These are phyloP conservation scores for Urocynchramus pylzowi DNA, from an alignment of 2,113 vertebrate species.

Conservation along the genomic window DNA sequence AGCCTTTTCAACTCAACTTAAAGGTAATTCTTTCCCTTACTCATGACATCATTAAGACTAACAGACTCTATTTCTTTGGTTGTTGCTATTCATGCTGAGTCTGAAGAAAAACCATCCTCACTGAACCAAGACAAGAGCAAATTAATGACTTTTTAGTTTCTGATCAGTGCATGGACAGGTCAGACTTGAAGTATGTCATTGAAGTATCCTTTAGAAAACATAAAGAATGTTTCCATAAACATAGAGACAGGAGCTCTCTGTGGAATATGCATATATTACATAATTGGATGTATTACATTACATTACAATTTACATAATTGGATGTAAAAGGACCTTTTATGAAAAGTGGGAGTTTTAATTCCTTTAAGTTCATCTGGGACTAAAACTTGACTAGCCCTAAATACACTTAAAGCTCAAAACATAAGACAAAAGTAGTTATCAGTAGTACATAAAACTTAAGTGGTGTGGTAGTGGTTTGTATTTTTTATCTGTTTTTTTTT, in stretches of 20 bases:
- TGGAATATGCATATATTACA: not conserved
- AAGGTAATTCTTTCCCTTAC: not conserved
- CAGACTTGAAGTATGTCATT: not conserved
- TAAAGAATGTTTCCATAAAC: not conserved
- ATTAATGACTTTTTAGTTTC: not conserved
- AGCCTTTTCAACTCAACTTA: not conserved
- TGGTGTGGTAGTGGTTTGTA: fast-evolving
- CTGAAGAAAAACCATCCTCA: not conserved
- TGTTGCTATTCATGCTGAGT: not conserved
- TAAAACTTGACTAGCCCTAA: not conserved
- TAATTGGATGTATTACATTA: not conserved
- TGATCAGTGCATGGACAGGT: not conserved
- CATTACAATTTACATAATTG: not conserved
- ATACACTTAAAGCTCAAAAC: not conserved
- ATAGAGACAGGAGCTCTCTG: not conserved
- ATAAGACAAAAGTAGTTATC: not conserved
- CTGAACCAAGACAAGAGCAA: not conserved
- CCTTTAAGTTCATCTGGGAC: not conserved
- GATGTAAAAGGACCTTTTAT: not conserved
- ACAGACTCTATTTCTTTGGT: not conserved
- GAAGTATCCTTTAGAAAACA: not conserved
- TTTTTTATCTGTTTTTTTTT: not conserved
- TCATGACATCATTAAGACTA: not conserved
- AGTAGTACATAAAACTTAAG: not conserved
- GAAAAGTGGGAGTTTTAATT: not conserved